Percentiles rank a stretch among this genome's conserved stretches.
These are phyloP conservation scores for Butorides virescens DNA, from an alignment of 2,113 vertebrate genomes.

Conservation along the genomic window DNA sequence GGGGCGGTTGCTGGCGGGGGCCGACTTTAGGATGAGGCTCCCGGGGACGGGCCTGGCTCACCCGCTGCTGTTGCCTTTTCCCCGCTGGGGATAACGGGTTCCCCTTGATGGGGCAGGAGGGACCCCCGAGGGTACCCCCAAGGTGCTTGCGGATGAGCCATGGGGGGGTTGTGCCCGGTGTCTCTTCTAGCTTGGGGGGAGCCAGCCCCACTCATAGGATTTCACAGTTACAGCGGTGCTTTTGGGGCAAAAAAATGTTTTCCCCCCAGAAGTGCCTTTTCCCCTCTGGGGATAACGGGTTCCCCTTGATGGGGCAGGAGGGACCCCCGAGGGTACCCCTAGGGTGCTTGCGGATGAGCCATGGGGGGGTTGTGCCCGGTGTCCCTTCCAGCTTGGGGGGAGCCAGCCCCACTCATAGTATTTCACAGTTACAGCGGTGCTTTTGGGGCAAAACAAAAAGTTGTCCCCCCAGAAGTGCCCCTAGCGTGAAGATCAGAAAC, in stretches of 20 bases:
- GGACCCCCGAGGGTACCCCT: not conserved
- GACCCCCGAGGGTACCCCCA: not conserved
- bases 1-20: conserved; percentile 37
- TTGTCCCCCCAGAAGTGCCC: accelerated
- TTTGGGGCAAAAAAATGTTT: accelerated
- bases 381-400: not conserved
- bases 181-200: not conserved
- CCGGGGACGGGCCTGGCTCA: not conserved
- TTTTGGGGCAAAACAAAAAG: accelerated
- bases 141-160: not conserved
- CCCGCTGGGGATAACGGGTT: not conserved
- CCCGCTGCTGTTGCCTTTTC: not conserved
- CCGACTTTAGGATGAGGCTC: conserved; percentile 27
- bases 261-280: not conserved
- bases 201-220: accelerated
- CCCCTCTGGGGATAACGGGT: not conserved
- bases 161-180: not conserved
- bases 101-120: not conserved
- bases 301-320: not conserved
- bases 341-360: not conserved
- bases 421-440: not conserved
- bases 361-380: not conserved
- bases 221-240: not conserved
- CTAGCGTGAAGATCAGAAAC: not conserved
- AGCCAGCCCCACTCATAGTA: accelerated